phyloP scores from a whole-genome alignment of 2,113 vertebrate genomes.

The Coregonus clupeaformis region DNA sequence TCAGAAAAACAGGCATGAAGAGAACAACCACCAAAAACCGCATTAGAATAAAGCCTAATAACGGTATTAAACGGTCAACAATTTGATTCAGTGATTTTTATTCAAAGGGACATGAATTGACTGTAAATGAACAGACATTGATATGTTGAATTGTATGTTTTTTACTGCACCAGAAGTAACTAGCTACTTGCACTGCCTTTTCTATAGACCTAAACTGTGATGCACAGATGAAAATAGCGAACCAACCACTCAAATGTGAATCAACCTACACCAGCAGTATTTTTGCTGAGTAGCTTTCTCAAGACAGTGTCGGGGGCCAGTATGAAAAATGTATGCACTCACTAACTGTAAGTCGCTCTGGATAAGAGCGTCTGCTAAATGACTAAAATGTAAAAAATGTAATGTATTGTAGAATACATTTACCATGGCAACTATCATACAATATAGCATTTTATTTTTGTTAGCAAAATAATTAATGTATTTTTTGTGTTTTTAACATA shows the following conservation, averaged over 20 bases:
- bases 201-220: background rate
- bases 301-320: too few relatives aligned
- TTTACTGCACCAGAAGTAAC: background rate
- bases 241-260: background rate
- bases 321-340: too few relatives aligned
- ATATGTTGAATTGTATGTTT: background rate
- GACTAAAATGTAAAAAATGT: too few relatives aligned
- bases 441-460: background rate
- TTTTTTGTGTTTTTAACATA: background rate
- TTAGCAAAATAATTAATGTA: background rate
- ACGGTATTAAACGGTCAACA: background rate
- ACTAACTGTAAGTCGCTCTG: too few relatives aligned
- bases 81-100: background rate
- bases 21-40: background rate
- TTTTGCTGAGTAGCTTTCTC: background rate
- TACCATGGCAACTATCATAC: background rate
- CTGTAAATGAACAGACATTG: background rate
- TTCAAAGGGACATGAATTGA: background rate
- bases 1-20: background rate
- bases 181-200: background rate
- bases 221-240: background rate
- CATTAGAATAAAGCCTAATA: constrained; percentile 6
- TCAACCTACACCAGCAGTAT: background rate
- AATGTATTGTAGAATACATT: background rate
- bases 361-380: too few relatives aligned